Base-by-base conservation (phyloP, 2,797 vertebrate genomes). In the Nannoperca australis region DNA sequence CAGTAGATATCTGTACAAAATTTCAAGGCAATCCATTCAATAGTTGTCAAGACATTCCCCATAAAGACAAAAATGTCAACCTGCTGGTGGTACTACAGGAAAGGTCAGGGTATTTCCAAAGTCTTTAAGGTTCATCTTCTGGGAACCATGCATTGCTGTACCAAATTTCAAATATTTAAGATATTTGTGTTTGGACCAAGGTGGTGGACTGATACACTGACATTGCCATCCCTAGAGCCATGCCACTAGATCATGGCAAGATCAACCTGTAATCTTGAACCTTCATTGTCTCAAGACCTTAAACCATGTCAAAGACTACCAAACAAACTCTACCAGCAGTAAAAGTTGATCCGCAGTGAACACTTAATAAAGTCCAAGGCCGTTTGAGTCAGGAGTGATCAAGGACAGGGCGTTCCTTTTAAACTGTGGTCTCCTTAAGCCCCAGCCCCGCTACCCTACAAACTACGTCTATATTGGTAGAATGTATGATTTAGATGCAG, bases 181-280 rank as follows among this genome's bases (percentile, higher is more conserved):
- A 24, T 55, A 38, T 59, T 59, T 59, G 9, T 22, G 27, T 44
- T 51, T 34, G 12, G 70, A 53, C 38, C 44, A 70, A 34, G 20
- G 20, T 36, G 12, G 17, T 36, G 40, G n/a, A 47, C 42, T 34
- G 22, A 54, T 7, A 54, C 22, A 34, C 34, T 34, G 34, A 34
- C 34, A 34, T 32, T 32, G 32, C 32, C 32, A 32, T 32, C 32
- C 4, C 32, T 32, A 1, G 32, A 32, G 32, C 32, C 32, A 32
- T 32, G 32, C 32, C 32, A 32, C 32, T 32, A 32, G 5, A 27
- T 27, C 24, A 27, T 27, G 24, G 24, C 32, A 49, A 63, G 24
- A 7, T 47, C 2, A 55, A 51, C 24, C 14, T 50, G 9, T 3
- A 34, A n/a, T 38, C 27, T 6, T 44, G 32, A 32, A 6, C 13